phyloP scores from a whole-genome alignment of 1,140 invertebrate genomes.

The Drosophila mauritiana region DNA sequence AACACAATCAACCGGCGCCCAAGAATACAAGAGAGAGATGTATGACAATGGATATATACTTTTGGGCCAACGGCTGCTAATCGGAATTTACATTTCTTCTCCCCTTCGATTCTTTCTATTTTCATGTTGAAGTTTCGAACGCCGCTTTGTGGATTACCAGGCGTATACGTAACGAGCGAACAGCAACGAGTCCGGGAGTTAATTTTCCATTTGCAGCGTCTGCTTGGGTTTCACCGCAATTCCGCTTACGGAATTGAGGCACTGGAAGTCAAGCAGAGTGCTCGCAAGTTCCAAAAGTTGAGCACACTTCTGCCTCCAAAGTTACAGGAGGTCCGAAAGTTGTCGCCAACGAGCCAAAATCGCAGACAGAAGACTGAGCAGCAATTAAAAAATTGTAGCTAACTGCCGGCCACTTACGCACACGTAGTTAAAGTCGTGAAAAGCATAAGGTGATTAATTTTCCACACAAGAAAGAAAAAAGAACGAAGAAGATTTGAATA shows the following conservation, averaged over 20 bases:
- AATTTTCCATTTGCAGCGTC: conserved; percentile 32
- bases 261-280: conserved; percentile 37
- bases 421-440: conserved; percentile 63
- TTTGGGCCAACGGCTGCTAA: conserved; percentile 5
- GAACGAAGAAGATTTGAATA: neutral
- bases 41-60: conserved; percentile 16
- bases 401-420: conserved; percentile 66
- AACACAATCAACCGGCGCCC: conserved; percentile 15
- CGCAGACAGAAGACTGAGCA: conserved; percentile 36
- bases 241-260: conserved; percentile 45
- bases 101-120: conserved; percentile 18
- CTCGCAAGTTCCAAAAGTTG: conserved; percentile 39
- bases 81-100: conserved; percentile 28
- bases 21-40: conserved; percentile 20
- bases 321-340: conserved; percentile 66
- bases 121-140: conserved; percentile 56
- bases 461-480: neutral
- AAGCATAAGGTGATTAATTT: conserved; percentile 74
- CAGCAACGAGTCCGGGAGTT: neutral
- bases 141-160: conserved; percentile 83
- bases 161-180: conserved; percentile 68
- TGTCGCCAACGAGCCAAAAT: conserved; percentile 54
- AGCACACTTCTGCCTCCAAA: conserved; percentile 72
- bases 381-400: conserved; percentile 34
- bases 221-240: conserved; percentile 47